Conservation (phyloP, 1,140 invertebrate species). For the Aphelenchoides fujianensis region DNA sequence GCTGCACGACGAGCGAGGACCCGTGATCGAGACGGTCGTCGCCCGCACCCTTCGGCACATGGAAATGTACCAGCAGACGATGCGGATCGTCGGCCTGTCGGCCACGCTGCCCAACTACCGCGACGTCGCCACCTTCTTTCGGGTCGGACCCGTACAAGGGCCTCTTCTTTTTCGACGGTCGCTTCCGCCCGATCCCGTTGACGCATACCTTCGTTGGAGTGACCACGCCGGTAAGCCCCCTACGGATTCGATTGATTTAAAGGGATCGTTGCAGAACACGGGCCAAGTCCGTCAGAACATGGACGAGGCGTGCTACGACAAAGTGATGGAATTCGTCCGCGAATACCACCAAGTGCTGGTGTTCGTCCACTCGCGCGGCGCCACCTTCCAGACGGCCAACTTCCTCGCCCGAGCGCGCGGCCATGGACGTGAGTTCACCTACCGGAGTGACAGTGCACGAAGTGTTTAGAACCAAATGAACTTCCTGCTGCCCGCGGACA, state of each 20-base stretch:
- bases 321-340: slow-evolving; percentile 37
- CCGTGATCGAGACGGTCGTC: slow-evolving; percentile 93
- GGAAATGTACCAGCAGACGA: slow-evolving; percentile 91
- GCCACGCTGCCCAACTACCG: slow-evolving; percentile 96
- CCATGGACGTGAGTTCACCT: slow-evolving; percentile 53
- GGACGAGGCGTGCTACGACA: slow-evolving; percentile 71
- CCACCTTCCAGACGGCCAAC: slow-evolving; percentile 81
- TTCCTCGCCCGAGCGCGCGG: slow-evolving; percentile 73
- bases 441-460: not conserved
- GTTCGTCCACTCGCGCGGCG: slow-evolving; percentile 95
- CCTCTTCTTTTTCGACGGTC: slow-evolving; percentile 92
- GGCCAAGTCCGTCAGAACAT: slow-evolving; percentile 70
- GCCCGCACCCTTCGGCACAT: slow-evolving; percentile 86
- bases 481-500: slow-evolving; percentile 70
- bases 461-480: not conserved
- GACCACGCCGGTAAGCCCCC: no score
- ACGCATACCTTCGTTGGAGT: slow-evolving; percentile 68
- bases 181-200: slow-evolving; percentile 91
- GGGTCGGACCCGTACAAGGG: slow-evolving; percentile 88
- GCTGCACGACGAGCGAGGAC: slow-evolving; percentile 90
- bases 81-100: slow-evolving; percentile 90
- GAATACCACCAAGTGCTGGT: slow-evolving; percentile 78
- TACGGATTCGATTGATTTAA: no score
- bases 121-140: slow-evolving; percentile 88
- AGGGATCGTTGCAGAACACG: no score